A percentile compares a stretch with the other conserved stretches of the same genome.
phyloP scores from a whole-genome alignment of 1,140 invertebrate species.

The Zaprionus capensis region DNA sequence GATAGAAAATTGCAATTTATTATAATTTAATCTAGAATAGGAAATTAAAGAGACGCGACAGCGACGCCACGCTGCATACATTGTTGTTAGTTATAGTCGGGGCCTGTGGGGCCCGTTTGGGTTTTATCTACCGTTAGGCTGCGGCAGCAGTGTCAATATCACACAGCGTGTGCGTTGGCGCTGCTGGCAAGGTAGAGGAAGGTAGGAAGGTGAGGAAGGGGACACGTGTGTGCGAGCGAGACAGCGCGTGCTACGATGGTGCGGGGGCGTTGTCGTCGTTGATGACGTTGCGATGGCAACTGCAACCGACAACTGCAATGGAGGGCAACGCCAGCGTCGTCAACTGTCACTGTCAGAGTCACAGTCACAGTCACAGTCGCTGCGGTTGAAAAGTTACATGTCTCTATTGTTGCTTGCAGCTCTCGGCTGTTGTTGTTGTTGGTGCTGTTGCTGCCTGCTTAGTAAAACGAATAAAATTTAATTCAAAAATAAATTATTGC shows the following conservation, averaged over 20 bases:
- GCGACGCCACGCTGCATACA: slow-evolving; percentile 59
- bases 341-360: slow-evolving; percentile 74
- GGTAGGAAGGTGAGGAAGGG: neutral
- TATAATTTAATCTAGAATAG: slow-evolving; percentile 83
- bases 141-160: slow-evolving; percentile 75
- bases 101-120: slow-evolving; percentile 57
- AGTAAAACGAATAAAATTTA: slow-evolving; percentile 74
- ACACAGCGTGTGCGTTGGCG: slow-evolving; percentile 30
- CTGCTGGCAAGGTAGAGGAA: neutral
- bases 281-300: slow-evolving; percentile 35
- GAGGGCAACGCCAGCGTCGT: slow-evolving; percentile 66
- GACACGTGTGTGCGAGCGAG: slow-evolving; percentile 39
- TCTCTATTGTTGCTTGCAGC: slow-evolving; percentile 10
- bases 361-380: slow-evolving; percentile 61
- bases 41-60: slow-evolving; percentile 71
- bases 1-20: slow-evolving; percentile 72
- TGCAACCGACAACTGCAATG: slow-evolving; percentile 49
- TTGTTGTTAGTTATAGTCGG: slow-evolving; percentile 62
- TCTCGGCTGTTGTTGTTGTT: slow-evolving; percentile 31
- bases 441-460: slow-evolving; percentile 50
- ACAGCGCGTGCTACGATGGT: slow-evolving; percentile 25
- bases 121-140: slow-evolving; percentile 79
- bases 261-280: slow-evolving; percentile 48
- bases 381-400: neutral
- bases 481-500: slow-evolving; percentile 81